Evolutionary conservation across 2,797 vertebrate genomes (phyloP), one percentile per base, ranked within the genome.

Genomic region (Dermochelys coriacea): DNA sequence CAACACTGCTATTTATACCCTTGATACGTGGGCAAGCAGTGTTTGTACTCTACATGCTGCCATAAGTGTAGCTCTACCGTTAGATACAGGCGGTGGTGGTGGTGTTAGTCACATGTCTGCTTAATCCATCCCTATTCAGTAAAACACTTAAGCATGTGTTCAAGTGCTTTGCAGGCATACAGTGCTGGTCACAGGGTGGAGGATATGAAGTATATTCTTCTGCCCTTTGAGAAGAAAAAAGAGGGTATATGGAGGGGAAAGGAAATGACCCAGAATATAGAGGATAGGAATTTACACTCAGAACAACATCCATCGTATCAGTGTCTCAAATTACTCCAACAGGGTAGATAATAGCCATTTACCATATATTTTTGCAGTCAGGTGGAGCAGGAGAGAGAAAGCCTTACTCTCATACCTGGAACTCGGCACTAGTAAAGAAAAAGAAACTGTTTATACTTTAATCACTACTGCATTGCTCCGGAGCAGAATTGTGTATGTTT

Each of bases 391-490:
- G 79, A 85, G 25, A 89, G 7, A 31, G 8, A 3, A 80, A 1
- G 6, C 54, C 51, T 11, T 84, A 34, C 59, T 93, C 89, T 80
- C 74, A 0, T 80, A 68, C 88, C 80, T 2, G 0, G 12, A 92
- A 78, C 0, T 0, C 29, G 68, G n/a, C 19, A 80, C 74, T 27
- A 78, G 3, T 57, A 54, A 92, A 84, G n/a, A 92, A 54, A 5
- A 8, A 71, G 71, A 86, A 91, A 80, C 57, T 91, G 88, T 78
- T n/a, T 41, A 27, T 68, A 74, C 49, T 49, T 88, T 92, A 95
- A 68, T 91, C 86, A 96, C 54, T 57, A 27, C 29, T 51, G 2
- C 74, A 45, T 75, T 95, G 51, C 80, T 93, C 61, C 27, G 2
- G 2, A 87, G 55, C 52, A 88, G 84, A 95, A 90, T 25, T 81